phyloP scores from a whole-genome alignment of 2,888 invertebrate species.

The Metellina segmentata region DNA sequence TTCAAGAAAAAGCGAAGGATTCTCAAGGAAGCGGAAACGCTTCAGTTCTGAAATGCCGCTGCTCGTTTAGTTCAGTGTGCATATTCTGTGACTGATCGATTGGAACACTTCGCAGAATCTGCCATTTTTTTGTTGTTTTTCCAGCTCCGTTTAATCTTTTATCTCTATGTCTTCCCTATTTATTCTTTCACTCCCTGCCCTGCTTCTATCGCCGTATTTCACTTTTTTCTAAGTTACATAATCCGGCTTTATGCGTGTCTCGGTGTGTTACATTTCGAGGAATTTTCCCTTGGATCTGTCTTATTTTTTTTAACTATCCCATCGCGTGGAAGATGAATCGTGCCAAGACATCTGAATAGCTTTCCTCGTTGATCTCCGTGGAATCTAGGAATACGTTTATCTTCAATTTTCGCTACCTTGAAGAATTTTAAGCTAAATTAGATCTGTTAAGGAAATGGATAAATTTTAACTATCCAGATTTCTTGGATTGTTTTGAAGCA shows the following conservation, averaged over 20 bases:
- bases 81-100: neutral
- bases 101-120: neutral
- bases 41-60: no score
- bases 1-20: neutral
- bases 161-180: neutral
- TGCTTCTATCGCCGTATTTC: neutral
- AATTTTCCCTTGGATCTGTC: no score
- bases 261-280: neutral
- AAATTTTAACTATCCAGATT: no score
- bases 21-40: neutral
- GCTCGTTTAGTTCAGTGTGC: neutral
- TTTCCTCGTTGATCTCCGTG: no score
- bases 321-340: no score
- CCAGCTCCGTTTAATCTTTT: neutral
- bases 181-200: neutral
- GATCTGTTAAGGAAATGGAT: no score
- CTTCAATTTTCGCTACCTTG: no score
- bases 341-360: no score
- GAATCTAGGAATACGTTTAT: no score
- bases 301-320: no score
- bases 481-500: no score
- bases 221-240: neutral
- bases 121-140: neutral
- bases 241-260: neutral
- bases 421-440: no score